Evolutionary conservation across 2,113 vertebrate species (phyloP).

Genomic region (Salvator merianae): DNA sequence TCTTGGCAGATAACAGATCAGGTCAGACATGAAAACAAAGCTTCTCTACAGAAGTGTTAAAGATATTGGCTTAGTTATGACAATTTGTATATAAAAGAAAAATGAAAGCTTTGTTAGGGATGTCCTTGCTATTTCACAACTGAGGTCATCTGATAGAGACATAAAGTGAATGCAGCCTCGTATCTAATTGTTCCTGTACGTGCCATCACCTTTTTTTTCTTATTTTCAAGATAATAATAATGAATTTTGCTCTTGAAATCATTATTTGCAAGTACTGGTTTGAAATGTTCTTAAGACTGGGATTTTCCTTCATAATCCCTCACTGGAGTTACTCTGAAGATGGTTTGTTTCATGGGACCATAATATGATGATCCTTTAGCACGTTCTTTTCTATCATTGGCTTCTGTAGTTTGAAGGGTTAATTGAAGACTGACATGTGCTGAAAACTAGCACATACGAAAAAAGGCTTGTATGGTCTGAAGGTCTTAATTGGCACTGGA

Average conservation of each 20-base stretch:
- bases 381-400: neutral
- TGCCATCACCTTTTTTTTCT: neutral
- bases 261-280: neutral
- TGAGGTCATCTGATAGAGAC: neutral
- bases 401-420: neutral
- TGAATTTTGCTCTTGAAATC: neutral
- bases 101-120: neutral
- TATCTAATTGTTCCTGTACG: neutral
- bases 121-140: slow-evolving; percentile 5
- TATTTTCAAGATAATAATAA: neutral
- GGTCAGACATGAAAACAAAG: slow-evolving; percentile 45
- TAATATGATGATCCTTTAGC: neutral
- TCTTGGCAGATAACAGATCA: slow-evolving; percentile 7
- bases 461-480: neutral
- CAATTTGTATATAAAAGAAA: neutral
- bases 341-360: neutral
- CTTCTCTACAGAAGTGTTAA: slow-evolving; percentile 2
- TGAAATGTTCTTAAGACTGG: neutral
- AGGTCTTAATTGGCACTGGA: neutral
- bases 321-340: neutral
- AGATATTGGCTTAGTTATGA: slow-evolving; percentile 9
- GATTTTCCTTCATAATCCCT: neutral
- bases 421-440: neutral
- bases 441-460: neutral
- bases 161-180: neutral